Base-by-base conservation (phyloP, 2,797 vertebrate species). In the Sitta carolinensis region DNA sequence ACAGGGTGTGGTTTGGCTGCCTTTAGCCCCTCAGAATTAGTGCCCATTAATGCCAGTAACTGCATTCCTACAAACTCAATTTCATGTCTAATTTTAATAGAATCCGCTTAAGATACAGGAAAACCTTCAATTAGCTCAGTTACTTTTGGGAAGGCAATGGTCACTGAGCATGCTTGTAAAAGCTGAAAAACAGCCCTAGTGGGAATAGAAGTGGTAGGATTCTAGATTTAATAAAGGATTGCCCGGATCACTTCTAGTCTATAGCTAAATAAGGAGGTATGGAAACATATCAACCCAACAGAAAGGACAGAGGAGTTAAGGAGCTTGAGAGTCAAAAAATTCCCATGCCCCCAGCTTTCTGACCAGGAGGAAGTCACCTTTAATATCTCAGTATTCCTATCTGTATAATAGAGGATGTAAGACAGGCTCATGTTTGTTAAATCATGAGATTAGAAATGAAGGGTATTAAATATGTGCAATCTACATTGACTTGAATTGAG, bases 221-320 rank as follows among this genome's bases (percentile, higher is more conserved):
- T 84, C 34, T 67, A 45, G 45, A 68, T 75, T 72, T 87, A 74
- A 57, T 87, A 25, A 72, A 95, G 66, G 42, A 70, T 40, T 81
- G 34, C 23, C 77, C 9, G 40, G 50, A 89, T 78, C 59, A 61
- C 43, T 89, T 90, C 48, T 66, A 76, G 43, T 51, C 64, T 38
- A 23, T 18, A 70, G 47, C 86, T 85, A 82, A 88, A 93, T 78
- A 87, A 80, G n/a, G 70, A 88, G 66, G 92, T 87, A 69, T 30
- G 57, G 72, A 85, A 91, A 69, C 25, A 32, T 11, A 11, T 62
- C 34, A 70, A 36, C 3, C 17, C 42, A 80, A 51, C 0, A 2
- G 76, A 78, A 32, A 64, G 72, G 34, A 83, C 0, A 76, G 43
- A 70, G n/a, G 20, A 75, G 10, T 42, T 43, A 58, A 81, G 48